A percentile compares a stretch with the other conserved stretches of the same genome.
Conservation (phyloP, 2,888 invertebrate genomes). For the Ariolimax columbianus region DNA sequence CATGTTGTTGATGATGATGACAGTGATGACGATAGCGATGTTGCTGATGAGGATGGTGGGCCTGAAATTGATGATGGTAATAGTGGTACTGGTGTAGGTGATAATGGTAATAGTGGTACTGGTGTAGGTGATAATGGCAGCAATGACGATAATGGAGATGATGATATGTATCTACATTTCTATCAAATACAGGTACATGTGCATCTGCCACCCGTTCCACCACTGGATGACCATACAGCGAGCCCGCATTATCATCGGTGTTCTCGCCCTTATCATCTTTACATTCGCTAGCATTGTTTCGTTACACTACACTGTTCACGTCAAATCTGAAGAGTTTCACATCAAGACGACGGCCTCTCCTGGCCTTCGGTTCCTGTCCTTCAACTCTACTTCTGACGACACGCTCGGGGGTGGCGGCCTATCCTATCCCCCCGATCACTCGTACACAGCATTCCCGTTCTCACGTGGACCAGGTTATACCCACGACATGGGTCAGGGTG, state of each 20-base stretch:
- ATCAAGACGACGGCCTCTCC: not conserved
- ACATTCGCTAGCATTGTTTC: slow-evolving; percentile 62
- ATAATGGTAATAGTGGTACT: too few relatives aligned
- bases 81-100: too few relatives aligned
- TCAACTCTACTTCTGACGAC: slow-evolving; percentile 22
- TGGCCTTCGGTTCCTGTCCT: not conserved
- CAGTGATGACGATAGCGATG: too few relatives aligned
- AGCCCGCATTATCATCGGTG: slow-evolving; percentile 63
- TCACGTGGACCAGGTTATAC: slow-evolving; percentile 39
- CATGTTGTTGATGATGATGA: too few relatives aligned
- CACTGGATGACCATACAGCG: slow-evolving; percentile 71
- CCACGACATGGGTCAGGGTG: not conserved
- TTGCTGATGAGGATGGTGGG: too few relatives aligned
- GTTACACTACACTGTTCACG: slow-evolving; percentile 61
- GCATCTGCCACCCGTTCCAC: slow-evolving; percentile 74
- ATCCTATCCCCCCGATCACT: slow-evolving; percentile 10
- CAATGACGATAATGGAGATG: too few relatives aligned
- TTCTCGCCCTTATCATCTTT: slow-evolving; percentile 60
- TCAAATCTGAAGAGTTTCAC: not conserved
- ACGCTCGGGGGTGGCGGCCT: not conserved
- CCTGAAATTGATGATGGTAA: too few relatives aligned
- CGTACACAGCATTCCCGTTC: slow-evolving; percentile 39
- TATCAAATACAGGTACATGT: slow-evolving; percentile 62
- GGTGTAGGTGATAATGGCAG: too few relatives aligned
- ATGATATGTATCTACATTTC: too few relatives aligned